Percentiles rank a stretch among this genome's conserved stretches.
These are phyloP conservation scores for Branchinecta lynchi DNA, from an alignment of 1,140 invertebrate genomes.

Conservation along the genomic window DNA sequence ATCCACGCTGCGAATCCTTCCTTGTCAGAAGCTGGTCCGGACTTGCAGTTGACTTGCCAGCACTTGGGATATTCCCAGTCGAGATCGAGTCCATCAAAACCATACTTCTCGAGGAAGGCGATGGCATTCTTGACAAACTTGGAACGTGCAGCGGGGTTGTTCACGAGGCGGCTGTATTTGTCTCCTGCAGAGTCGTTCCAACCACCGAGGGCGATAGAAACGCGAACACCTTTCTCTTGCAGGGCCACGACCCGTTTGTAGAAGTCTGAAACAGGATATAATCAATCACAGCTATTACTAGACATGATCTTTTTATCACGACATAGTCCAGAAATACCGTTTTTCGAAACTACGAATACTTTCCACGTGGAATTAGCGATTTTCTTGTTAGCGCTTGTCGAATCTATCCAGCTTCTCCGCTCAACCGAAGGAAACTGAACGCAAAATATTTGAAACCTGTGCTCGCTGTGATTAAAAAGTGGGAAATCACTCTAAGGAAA, in stretches of 20 bases:
- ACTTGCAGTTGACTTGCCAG: constrained; percentile 58
- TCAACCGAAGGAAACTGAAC: too few species aligned
- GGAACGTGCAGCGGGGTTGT: constrained; percentile 47
- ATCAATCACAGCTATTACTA: too few species aligned
- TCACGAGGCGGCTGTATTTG: constrained; percentile 66
- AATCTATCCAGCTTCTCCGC: too few species aligned
- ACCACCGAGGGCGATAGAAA: constrained; percentile 64
- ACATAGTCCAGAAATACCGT: too few species aligned
- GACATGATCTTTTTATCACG: too few species aligned
- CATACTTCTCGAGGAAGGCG: constrained; percentile 58
- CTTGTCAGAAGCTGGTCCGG: constrained; percentile 41
- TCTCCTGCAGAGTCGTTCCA: constrained; percentile 78
- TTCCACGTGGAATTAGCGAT: too few species aligned
- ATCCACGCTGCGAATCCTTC: constrained; percentile 49
- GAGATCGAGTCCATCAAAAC: constrained; percentile 71
- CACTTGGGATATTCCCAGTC: constrained; percentile 87
- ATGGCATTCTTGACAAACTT: constrained; percentile 57
- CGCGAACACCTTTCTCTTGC: constrained; percentile 63
- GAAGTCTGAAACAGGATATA: constrained; percentile 41
- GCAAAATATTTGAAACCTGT: too few species aligned
- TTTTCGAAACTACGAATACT: too few species aligned
- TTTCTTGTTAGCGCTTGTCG: too few species aligned
- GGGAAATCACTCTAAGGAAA: too few species aligned
- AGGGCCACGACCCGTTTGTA: constrained; percentile 61
- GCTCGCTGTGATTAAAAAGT: too few species aligned